These are phyloP conservation scores for Lithophane semibrunnea DNA, from an alignment of 2,888 invertebrate genomes.

Conservation along the genomic window DNA sequence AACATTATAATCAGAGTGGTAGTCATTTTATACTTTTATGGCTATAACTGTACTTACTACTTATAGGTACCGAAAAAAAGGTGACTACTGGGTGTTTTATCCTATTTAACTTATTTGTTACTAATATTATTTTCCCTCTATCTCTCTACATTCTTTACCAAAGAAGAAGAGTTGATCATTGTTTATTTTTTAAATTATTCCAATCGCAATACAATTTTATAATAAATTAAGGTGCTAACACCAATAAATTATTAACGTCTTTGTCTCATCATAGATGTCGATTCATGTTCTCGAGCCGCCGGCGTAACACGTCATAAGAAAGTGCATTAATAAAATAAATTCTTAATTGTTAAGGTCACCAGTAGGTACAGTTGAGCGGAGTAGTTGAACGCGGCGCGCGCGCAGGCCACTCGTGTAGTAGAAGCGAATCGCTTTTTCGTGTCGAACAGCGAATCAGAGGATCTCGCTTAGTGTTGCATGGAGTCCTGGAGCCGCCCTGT, in stretches of 20 bases:
- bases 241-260: slow-evolving; percentile 62
- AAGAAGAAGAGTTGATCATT: slow-evolving; percentile 60
- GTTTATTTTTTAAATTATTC: slow-evolving; percentile 41
- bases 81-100: background rate
- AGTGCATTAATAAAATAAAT: slow-evolving; percentile 90
- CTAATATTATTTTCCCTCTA: slow-evolving; percentile 12
- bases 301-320: slow-evolving; percentile 84
- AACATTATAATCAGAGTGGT: background rate
- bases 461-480: slow-evolving; percentile 86
- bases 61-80: background rate
- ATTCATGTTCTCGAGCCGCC: slow-evolving; percentile 67
- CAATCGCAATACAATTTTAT: slow-evolving; percentile 20
- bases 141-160: slow-evolving; percentile 59
- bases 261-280: slow-evolving; percentile 73
- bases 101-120: slow-evolving; percentile 8
- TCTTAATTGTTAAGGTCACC: slow-evolving; percentile 89
- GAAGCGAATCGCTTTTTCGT: slow-evolving; percentile 86
- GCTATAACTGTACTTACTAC: background rate
- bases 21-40: background rate
- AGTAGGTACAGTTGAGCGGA: slow-evolving; percentile 76
- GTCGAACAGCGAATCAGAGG: slow-evolving; percentile 80
- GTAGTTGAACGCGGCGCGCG: slow-evolving; percentile 87
- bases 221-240: slow-evolving; percentile 28
- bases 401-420: slow-evolving; percentile 88
- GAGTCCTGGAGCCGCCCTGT: slow-evolving; percentile 74